Evolutionary conservation across 2,888 invertebrate genomes (phyloP), one percentile per base, ranked within the genome.

Genomic region (Mythimna impura): DNA sequence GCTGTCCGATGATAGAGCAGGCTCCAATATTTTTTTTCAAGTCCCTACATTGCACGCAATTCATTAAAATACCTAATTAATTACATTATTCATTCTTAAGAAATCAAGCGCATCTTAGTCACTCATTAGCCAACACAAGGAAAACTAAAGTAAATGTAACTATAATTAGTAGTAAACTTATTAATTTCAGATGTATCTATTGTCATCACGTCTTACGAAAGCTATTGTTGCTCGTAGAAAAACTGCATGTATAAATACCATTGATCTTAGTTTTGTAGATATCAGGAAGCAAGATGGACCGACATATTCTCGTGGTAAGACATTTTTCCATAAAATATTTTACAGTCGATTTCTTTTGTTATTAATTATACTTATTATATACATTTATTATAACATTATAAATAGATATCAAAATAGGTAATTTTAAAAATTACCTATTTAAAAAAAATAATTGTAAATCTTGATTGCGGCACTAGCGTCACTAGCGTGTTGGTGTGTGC

Each of bases 281-380:
- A 63, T 58, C 66, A 55, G 65, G 25, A 25, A n/a, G 9, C 68
- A 79, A 71, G 65, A 85, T 85, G 85, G 65, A 73, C 73, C 69
- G 55, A 64, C 52, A 61, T 36, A 71, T 76, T 50, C 47, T 87
- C 12, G 30, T 75, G 85, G 87, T 85, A 71, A 85, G 87, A 36
- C 0, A 25, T 3, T 68, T 12, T 14, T 14, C 47, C 6, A 47
- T 17, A 47, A 47, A 47, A 20, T 20, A 40, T 14, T 10, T 20
- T 4, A 4, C 0, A 20, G 14, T 52, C 0, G 17, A 4, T 76
- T 65, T 20, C 3, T 17, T 7, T 8, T 20, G 0, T 43, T 43
- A 12, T 22, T 47, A 3, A 12, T 14, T 3, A 30, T 30, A 30
- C 30, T 30, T 30, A 30, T 30, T 30, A 3, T 30, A 3, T 30